Conservation (phyloP, 1,140 invertebrate genomes). For the Neodiprion lecontei region DNA sequence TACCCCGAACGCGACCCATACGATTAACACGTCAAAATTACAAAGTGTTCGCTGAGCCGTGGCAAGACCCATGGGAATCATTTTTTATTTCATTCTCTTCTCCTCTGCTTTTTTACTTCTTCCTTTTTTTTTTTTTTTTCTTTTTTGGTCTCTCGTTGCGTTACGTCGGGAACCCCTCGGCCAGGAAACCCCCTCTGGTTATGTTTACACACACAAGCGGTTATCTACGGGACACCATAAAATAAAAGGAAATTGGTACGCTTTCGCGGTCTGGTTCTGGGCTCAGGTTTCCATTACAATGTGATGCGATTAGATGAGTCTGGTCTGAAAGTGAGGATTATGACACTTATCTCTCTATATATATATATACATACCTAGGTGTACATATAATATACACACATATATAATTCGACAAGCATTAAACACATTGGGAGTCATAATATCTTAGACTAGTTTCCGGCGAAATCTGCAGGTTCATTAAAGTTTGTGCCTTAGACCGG, state of each 20-base stretch:
- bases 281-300: background rate
- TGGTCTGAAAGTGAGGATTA: too few species aligned
- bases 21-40: conserved; percentile 53
- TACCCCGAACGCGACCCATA: conserved; percentile 37
- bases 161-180: background rate
- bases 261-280: background rate
- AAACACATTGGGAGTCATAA: too few species aligned
- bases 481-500: background rate
- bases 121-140: background rate
- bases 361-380: too few species aligned
- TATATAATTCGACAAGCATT: too few species aligned
- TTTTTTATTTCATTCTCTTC: conserved; percentile 32
- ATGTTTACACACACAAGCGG: conserved; percentile 48
- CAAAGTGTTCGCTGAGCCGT: conserved; percentile 39
- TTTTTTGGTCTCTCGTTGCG: background rate
- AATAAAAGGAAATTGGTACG: conserved; percentile 17
- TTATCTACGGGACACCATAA: conserved; percentile 44
- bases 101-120: conserved; percentile 6
- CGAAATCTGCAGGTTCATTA: background rate
- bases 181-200: conserved; percentile 35
- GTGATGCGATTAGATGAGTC: too few species aligned
- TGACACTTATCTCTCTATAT: too few species aligned
- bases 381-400: too few species aligned
- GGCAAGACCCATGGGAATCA: conserved; percentile 51
- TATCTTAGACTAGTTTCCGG: too few species aligned